phyloP scores from a whole-genome alignment of 2,113 vertebrate genomes.

The Erinaceus europaeus region DNA sequence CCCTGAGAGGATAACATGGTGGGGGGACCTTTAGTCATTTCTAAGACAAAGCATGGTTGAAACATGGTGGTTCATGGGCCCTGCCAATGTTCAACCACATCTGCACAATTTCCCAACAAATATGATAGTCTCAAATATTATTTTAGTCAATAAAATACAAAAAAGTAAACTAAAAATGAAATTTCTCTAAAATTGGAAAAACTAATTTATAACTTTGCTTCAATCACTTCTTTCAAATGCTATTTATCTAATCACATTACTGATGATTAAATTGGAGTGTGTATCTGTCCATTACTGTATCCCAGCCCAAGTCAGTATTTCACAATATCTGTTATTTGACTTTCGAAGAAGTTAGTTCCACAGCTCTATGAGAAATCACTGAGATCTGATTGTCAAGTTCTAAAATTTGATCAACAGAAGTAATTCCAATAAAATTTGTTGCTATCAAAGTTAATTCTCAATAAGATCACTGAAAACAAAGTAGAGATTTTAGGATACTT shows the following conservation, averaged over 20 bases:
- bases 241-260: background rate
- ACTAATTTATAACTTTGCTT: background rate
- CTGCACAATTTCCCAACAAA: too few relatives aligned
- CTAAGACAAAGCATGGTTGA: too few relatives aligned
- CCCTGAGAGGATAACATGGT: too few relatives aligned
- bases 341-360: background rate
- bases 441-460: background rate
- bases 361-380: background rate
- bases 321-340: background rate
- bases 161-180: background rate
- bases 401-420: background rate
- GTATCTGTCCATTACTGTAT: background rate
- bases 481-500: background rate
- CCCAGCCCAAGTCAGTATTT: background rate
- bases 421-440: background rate
- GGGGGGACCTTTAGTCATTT: too few relatives aligned
- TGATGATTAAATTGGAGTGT: background rate
- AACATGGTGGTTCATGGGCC: too few relatives aligned
- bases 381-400: background rate
- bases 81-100: too few relatives aligned
- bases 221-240: background rate
- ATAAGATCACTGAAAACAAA: background rate
- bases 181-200: slow-evolving; percentile 13
- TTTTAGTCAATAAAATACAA: background rate
- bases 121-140: background rate